Conservation (phyloP, 2,113 vertebrate species). For the Oncorhynchus nerka region DNA sequence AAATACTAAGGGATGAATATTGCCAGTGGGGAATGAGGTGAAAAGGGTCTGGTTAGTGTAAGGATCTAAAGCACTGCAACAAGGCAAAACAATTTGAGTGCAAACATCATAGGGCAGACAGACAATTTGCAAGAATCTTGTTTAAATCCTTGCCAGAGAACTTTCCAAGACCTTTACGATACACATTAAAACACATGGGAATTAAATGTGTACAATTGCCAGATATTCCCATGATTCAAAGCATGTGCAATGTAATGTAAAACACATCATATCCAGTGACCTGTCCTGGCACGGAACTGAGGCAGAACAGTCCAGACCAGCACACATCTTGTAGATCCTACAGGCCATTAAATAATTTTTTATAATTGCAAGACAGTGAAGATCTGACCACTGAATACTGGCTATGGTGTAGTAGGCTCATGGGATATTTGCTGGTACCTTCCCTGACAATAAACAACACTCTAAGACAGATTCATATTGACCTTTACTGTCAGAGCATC, state of each 20-base stretch:
- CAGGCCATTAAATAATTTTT: slow-evolving; percentile 15
- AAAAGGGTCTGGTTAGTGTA: not conserved
- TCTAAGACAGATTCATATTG: not conserved
- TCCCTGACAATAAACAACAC: slow-evolving; percentile 49
- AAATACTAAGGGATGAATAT: not conserved
- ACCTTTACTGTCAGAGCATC: not conserved
- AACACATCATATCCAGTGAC: slow-evolving; percentile 27
- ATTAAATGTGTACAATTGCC: slow-evolving; percentile 35
- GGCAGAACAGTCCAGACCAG: slow-evolving; percentile 4
- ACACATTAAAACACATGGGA: slow-evolving; percentile 43
- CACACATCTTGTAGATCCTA: slow-evolving; percentile 4
- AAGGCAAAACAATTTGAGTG: slow-evolving; percentile 9
- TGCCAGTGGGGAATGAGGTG: not conserved
- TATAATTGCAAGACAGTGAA: slow-evolving; percentile 41
- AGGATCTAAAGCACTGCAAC: slow-evolving; percentile 9
- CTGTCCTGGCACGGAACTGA: slow-evolving; percentile 1
- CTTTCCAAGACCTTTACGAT: slow-evolving; percentile 39
- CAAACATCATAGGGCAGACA: slow-evolving; percentile 16
- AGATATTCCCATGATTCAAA: slow-evolving; percentile 45
- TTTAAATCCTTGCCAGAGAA: slow-evolving; percentile 36
- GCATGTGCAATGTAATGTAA: slow-evolving; percentile 29
- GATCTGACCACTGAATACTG: slow-evolving; percentile 32
- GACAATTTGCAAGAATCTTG: slow-evolving; percentile 21
- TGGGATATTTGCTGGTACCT: slow-evolving; percentile 47
- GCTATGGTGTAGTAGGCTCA: slow-evolving; percentile 29